Base-by-base conservation (phyloP, 2,888 invertebrate species). In the Parnassius smintheus region DNA sequence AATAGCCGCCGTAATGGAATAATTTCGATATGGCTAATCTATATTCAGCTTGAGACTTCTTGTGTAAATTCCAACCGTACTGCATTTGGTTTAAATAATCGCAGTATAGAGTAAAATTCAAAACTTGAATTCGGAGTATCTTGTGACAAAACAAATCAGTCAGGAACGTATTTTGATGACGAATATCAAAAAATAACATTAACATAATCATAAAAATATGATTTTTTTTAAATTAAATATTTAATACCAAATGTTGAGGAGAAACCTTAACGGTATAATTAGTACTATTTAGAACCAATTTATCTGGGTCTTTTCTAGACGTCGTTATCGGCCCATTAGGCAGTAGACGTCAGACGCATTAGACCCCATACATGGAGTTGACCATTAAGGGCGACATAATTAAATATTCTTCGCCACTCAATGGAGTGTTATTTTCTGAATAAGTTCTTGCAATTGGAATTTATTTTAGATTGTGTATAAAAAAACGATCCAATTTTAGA, bases 21-120 rank as follows among this genome's bases (percentile, higher is more conserved):
- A 86, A 87, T 87, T 85, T 83, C 79, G 76, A 82, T 75, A 66
- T 67, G 78, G 71, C 85, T 86, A 78, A 85, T 90, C 83, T 81
- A 83, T 87, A 89, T 89, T 85, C 87, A 78, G 78, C 72, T 75
- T 80, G 81, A 84, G 81, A 48, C 53, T 56, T 52, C 56, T 61
- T 56, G 61, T 56, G 56, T 61, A 44, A 11, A 56, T 56, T 51
- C 58, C 51, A 12, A 9, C 13, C 45, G 52, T 56, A 56, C 13
- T 46, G 42, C 55, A 55, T 61, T 61, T 49, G 49, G 44, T 13
- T 25, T 48, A n/a, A 13, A 55, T 50, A 56, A 56, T 56, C 45
- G 2, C 9, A 11, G 2, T 49, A 4, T 44, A 22, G 13, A 51
- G 12, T 58, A 51, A 41, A 50, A 41, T 42, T 49, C 1, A 12